Evolutionary conservation across 2,797 vertebrate species (phyloP), one percentile per base, ranked within the genome.

Genomic region (Hypotaenidia philippensis): DNA sequence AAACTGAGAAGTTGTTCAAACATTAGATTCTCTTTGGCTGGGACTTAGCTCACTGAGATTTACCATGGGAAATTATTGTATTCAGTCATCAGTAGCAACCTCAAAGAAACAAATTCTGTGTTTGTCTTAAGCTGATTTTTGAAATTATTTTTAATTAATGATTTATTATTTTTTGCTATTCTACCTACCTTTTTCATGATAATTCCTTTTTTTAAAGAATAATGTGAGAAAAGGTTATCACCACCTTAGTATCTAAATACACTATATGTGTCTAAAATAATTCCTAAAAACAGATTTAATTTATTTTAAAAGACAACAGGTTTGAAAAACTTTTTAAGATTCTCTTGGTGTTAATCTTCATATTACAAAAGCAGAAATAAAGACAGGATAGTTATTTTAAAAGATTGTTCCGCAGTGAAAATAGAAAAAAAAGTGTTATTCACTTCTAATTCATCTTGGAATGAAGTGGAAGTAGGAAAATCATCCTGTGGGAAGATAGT

Each of bases 241-340:
- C 2, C 9, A 17, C 5, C 5, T 71, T 41, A 7, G 5, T 56
- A n/a, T 52, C 6, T 49, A 76, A 80, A 77, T 60, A 60, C 6
- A 31, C 12, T 13, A 1, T 29, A 15, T 12, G 0, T 41, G 6
- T 38, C 32, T 40, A 13, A 10, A 68, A 12, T 2, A 29, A 36
- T 49, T 52, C 17, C 2, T 61, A 59, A 59, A n/a, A 26, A 9
- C 1, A 63, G 10, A 61, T 49, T 47, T 38, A 18, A 57, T 9
- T 18, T 52, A 63, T 7, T 65, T 41, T 13, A 45, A 74, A 40
- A 40, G 9, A 27, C 1, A 49, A n/a, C 1, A 56, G 13, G 5
- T 57, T 21, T 65, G 36, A 29, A 72, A 85, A 87, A 20, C 2
- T 23, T 76, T 59, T 55, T 50, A 34, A 15, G 20, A 18, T 19